Conservation (phyloP, 2,888 invertebrate species). For the Agonopterix alstromeriana region DNA sequence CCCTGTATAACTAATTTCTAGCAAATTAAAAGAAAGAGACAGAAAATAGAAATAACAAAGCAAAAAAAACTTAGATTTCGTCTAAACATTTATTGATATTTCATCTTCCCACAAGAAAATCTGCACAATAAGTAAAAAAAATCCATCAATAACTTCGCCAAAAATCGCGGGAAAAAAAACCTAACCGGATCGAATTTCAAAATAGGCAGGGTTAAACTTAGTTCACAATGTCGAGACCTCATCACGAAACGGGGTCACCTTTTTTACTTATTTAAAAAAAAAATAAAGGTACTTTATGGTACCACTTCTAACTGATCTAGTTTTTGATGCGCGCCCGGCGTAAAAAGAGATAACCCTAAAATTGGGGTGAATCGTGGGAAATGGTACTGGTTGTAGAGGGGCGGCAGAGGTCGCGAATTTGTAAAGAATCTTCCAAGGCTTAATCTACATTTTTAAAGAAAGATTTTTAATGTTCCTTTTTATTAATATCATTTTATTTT, state of each 20-base stretch:
- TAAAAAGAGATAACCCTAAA: conserved; percentile 57
- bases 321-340: conserved; percentile 43
- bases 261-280: conserved; percentile 23
- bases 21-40: too few relatives aligned
- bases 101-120: conserved; percentile 46
- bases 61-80: background rate
- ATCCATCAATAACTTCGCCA: conserved; percentile 14
- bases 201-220: conserved; percentile 58
- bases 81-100: background rate
- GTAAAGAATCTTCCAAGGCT: conserved; percentile 41
- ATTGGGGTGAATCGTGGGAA: conserved; percentile 51
- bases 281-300: conserved; percentile 39
- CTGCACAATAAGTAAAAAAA: conserved; percentile 18
- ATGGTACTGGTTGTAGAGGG: conserved; percentile 27
- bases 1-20: too few relatives aligned
- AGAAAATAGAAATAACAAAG: too few relatives aligned
- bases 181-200: conserved; percentile 64
- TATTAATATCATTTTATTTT: background rate
- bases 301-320: conserved; percentile 64
- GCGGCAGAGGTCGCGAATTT: conserved; percentile 36
- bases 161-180: conserved; percentile 21
- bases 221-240: conserved; percentile 69
- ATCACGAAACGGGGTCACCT: conserved; percentile 65
- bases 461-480: background rate
- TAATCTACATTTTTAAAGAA: conserved; percentile 19